A percentile compares a stretch with the other conserved stretches of the same genome.
These are phyloP conservation scores for Creontiades dilutus DNA, from an alignment of 2,888 invertebrate species.

Conservation along the genomic window DNA sequence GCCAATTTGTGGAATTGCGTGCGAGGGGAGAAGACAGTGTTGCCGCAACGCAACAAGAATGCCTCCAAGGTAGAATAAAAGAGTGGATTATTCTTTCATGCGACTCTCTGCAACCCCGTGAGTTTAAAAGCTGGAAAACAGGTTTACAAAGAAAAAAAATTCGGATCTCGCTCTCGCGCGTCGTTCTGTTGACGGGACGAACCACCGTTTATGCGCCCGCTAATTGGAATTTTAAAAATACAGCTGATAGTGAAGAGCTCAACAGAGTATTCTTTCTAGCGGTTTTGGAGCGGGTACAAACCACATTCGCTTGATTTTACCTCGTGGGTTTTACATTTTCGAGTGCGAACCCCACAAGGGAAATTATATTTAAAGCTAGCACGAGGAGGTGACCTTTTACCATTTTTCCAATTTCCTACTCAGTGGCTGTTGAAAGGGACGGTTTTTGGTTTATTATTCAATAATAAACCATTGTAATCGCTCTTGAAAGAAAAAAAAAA, in stretches of 20 bases:
- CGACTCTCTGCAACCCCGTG: background rate
- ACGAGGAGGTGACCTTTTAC: no score
- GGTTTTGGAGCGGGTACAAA: no score
- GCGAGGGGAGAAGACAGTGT: background rate
- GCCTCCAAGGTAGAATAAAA: background rate
- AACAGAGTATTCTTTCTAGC: background rate
- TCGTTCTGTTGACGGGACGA: background rate
- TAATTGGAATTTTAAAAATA: background rate
- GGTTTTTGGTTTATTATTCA: no score
- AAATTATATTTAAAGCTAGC: no score
- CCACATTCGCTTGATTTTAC: no score
- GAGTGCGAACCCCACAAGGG: no score
- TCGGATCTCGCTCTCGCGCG: background rate
- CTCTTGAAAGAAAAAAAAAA: no score
- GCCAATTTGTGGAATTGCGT: constrained; percentile 42
- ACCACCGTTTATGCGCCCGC: background rate
- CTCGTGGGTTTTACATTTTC: no score
- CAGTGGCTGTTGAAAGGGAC: no score
- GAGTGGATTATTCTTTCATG: background rate
- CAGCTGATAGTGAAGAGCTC: background rate
- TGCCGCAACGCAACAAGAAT: constrained; percentile 22
- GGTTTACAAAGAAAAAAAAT: background rate
- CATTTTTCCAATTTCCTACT: no score
- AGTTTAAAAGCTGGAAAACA: constrained; percentile 21
- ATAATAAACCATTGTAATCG: no score